These are phyloP conservation scores for Eptesicus fuscus DNA, from an alignment of 2,113 vertebrate species.

Conservation along the genomic window DNA sequence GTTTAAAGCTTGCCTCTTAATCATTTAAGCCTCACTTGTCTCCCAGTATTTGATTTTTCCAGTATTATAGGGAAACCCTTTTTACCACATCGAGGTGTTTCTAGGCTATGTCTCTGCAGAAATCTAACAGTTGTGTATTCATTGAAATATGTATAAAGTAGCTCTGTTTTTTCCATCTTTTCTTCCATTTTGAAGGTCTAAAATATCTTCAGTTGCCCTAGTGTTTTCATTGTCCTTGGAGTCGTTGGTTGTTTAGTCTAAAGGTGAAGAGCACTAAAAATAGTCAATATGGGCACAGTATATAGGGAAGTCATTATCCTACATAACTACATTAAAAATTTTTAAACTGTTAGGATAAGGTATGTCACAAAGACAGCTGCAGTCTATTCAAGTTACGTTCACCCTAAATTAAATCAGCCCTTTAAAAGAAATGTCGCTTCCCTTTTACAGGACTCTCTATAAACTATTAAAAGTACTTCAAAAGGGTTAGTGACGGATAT, in stretches of 20 bases:
- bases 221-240: background rate
- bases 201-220: background rate
- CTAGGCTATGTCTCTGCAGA: background rate
- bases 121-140: background rate
- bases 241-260: background rate
- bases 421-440: constrained; percentile 77
- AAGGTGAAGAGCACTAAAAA: background rate
- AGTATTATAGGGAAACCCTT: background rate
- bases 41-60: background rate
- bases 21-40: background rate
- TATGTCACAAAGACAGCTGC: constrained; percentile 58
- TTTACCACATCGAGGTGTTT: background rate
- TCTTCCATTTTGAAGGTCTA: background rate
- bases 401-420: constrained; percentile 74
- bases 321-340: constrained; percentile 25
- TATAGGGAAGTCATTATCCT: background rate
- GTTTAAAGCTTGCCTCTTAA: background rate
- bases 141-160: background rate
- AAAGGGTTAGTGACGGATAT: constrained; percentile 85
- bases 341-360: constrained; percentile 54
- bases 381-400: constrained; percentile 71
- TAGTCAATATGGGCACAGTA: background rate
- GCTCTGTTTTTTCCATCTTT: background rate
- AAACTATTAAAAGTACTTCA: constrained; percentile 86
- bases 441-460: constrained; percentile 71